Base-by-base conservation (phyloP, 2,888 invertebrate species). In the Ornithoptera priamus region DNA sequence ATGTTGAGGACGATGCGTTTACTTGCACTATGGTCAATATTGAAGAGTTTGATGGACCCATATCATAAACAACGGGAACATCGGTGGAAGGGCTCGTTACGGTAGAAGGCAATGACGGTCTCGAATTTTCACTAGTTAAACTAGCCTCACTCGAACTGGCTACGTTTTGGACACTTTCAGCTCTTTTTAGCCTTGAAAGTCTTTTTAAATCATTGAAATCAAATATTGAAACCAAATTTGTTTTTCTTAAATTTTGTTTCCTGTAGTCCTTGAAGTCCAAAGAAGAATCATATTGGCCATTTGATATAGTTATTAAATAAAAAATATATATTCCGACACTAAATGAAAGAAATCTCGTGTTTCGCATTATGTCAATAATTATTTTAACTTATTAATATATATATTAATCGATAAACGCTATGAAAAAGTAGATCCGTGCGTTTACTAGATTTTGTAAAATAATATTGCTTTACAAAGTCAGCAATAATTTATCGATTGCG, bases 131-230 rank as follows among this genome's bases (percentile, higher is more conserved):
- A 72, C 69, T 77, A n/a, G 74, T 57, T 64, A 80, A 69, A 74
- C 77, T 84, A 57, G 82, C 72, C 78, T 87, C 90, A 78, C 82
- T 88, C 53, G 89, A 84, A 81, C 77, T 87, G 30, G 81, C 71
- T 66, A 80, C 71, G 76, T 83, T 85, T 65, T 76, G 74, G 24
- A 80, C 77, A 73, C 72, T 80, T 39, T 79, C 78, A 59, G 59
- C 63, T 72, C 92, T 83, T 80, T 86, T 90, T 71, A 83, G 77
- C 84, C 92, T 90, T 83, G 84, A 80, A 71, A 77, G 75, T 71
- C 70, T 75, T 73, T 73, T 69, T 70, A 73, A 22, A 70, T 24
- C 36, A 36, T 42, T n/a, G 7, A 30, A 18, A 18, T n/a, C 42
- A 42, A 62, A 57, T 15, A 50, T 63, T 36, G 66, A 56, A 24